Conservation (phyloP, 2,888 invertebrate species). For the Xanthia icteritia region DNA sequence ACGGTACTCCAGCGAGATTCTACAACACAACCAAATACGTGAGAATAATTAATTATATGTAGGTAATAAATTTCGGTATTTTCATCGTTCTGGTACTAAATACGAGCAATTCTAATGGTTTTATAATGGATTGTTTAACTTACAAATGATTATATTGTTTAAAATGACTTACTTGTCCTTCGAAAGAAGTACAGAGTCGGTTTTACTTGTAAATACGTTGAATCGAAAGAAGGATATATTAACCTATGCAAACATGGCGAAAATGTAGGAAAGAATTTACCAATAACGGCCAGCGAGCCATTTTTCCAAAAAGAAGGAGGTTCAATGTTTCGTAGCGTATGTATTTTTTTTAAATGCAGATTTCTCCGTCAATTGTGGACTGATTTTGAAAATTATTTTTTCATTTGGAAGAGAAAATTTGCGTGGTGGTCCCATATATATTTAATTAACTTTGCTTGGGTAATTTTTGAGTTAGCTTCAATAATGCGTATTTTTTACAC, state of each 20-base stretch:
- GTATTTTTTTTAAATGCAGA: too few relatives aligned
- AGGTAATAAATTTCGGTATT: background rate
- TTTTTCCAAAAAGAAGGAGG: background rate
- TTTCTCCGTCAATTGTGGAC: too few relatives aligned
- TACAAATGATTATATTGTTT: background rate
- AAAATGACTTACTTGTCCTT: background rate
- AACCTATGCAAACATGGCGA: background rate
- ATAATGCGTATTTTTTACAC: too few relatives aligned
- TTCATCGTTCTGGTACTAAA: background rate
- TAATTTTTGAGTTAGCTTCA: too few relatives aligned
- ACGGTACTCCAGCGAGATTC: constrained; percentile 6
- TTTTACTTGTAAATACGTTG: background rate
- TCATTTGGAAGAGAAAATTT: too few relatives aligned
- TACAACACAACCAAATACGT: background rate
- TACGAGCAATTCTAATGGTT: background rate
- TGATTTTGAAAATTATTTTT: too few relatives aligned
- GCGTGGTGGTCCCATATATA: too few relatives aligned
- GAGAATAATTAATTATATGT: background rate
- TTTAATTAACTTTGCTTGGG: too few relatives aligned
- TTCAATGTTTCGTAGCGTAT: too few relatives aligned
- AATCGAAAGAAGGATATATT: background rate
- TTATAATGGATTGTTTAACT: background rate
- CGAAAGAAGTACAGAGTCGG: background rate
- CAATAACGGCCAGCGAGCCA: background rate
- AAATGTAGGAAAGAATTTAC: too few relatives aligned